Evolutionary conservation across 2,113 vertebrate genomes (phyloP), one percentile per base, ranked within the genome.

Genomic region (Macroglossus sobrinus): DNA sequence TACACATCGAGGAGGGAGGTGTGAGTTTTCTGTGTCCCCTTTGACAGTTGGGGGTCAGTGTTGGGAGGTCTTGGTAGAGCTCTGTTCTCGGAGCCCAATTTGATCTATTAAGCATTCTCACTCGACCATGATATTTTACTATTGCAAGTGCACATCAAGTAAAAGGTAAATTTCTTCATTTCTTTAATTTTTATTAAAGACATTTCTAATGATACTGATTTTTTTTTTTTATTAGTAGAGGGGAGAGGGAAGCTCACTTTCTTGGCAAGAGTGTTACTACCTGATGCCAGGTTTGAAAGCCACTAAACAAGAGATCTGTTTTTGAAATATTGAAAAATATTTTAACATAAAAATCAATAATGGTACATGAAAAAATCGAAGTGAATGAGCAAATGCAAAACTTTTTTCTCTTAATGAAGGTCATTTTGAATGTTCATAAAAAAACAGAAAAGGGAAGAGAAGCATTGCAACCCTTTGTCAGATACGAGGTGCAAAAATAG

Each of bases 171-270:
- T 90, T 59, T 69, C 87, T 95, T 91, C 84, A 75, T 97, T 96
- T 96, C 53, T 76, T 97, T 95, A 74, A 93, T 93, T 89, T 94
- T 93, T 84, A 93, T 95, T 95, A 91, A 94, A 94, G 92, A 81
- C 78, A 66, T 89, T 76, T 93, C 86, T 97, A 97, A 91, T 74
- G 86, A 97, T 95, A 96, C 82, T 93, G 97, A 93, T 94, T 93
- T 95, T 93, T 95, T 93, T 90, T 50, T 47, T 47, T 47, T 47
- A 91, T 95, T 96, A 82, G 91, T 40, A 0, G 13, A 19, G 57
- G 76, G 43, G 66, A 53, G 78, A 38, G 30, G 13, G 4, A 50
- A 21, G 18, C 55, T 89, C 47, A 7, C 43, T 85, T 80, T 96
- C 95, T 93, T 96, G 97, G 93, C 89, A 94, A 94, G 72, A 47